Percentiles rank a stretch among this genome's conserved stretches.
These are phyloP conservation scores for Drosophila parthenogenetica DNA, from an alignment of 2,888 invertebrate genomes.

Conservation along the genomic window DNA sequence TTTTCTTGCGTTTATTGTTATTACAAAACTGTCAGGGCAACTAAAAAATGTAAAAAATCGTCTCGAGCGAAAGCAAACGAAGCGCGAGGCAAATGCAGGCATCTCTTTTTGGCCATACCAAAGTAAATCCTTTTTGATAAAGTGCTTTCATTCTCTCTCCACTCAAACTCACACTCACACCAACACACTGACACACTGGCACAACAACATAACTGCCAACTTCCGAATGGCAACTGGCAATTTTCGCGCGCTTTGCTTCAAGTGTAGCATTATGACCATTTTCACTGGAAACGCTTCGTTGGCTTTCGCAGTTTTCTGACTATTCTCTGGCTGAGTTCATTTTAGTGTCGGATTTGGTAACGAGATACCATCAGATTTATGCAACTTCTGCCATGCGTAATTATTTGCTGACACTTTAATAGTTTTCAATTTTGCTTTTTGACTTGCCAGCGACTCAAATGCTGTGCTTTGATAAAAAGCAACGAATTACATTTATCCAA, in stretches of 20 bases:
- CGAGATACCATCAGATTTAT: constrained; percentile 69
- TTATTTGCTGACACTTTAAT: constrained; percentile 78
- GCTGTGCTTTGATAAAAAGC: constrained; percentile 10
- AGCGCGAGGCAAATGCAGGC: constrained; percentile 52
- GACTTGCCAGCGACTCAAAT: constrained; percentile 3
- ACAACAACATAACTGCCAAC: constrained; percentile 31
- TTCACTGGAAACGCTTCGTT: constrained; percentile 57
- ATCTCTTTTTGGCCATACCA: constrained; percentile 33
- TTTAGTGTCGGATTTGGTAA: constrained; percentile 73
- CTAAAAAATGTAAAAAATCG: constrained; percentile 6
- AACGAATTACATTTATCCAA: constrained; percentile 1
- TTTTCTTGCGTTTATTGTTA: constrained; percentile 73
- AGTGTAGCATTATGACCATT: constrained; percentile 73
- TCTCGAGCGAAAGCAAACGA: constrained; percentile 24
- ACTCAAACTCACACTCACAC: constrained; percentile 17
- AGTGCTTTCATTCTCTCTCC: constrained; percentile 67
- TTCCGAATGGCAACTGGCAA: constrained; percentile 37
- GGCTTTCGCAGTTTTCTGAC: constrained; percentile 44
- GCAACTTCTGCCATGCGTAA: constrained; percentile 65
- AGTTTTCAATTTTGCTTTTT: constrained; percentile 62
- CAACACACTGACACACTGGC: constrained; percentile 7
- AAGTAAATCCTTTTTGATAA: constrained; percentile 78
- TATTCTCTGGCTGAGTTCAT: constrained; percentile 54
- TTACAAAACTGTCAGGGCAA: constrained; percentile 69
- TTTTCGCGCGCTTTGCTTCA: constrained; percentile 41